Percentiles rank a stretch among this genome's conserved stretches.
Conservation (phyloP, 2,797 vertebrate species). For the Podarcis siculus region DNA sequence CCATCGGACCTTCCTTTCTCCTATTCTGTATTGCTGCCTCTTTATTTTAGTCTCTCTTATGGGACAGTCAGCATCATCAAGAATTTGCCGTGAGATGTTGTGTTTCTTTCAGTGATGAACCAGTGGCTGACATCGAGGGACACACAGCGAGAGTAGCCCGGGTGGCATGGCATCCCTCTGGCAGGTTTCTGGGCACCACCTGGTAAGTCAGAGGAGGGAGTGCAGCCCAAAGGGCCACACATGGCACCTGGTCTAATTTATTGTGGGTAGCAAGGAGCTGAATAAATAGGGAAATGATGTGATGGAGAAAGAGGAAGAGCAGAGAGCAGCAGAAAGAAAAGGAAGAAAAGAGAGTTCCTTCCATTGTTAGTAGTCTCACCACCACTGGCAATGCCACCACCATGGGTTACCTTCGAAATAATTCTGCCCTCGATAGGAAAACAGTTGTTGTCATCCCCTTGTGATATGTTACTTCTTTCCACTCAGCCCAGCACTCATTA, state of each 20-base stretch:
- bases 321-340: background rate
- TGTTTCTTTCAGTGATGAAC: conserved; percentile 87
- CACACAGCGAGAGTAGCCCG: conserved; percentile 90
- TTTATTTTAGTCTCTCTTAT: background rate
- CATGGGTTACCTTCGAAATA: no score
- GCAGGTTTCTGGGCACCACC: conserved; percentile 93
- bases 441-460: no score
- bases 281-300: no score
- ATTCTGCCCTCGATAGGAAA: no score
- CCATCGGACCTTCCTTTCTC: background rate
- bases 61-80: accelerated
- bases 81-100: background rate
- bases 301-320: background rate
- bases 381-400: no score
- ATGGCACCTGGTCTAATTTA: background rate
- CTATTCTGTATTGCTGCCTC: no score
- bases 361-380: background rate
- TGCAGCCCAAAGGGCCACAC: no score
- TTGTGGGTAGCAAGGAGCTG: background rate
- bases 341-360: background rate
- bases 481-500: no score
- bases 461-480: no score
- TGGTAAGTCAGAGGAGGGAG: conserved; percentile 78
- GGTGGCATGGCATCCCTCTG: conserved; percentile 94
- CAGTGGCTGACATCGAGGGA: conserved; percentile 95